Percentiles rank a stretch among this genome's conserved stretches.
Conservation (phyloP, 1,140 invertebrate species). For the Nomia melanderi region DNA sequence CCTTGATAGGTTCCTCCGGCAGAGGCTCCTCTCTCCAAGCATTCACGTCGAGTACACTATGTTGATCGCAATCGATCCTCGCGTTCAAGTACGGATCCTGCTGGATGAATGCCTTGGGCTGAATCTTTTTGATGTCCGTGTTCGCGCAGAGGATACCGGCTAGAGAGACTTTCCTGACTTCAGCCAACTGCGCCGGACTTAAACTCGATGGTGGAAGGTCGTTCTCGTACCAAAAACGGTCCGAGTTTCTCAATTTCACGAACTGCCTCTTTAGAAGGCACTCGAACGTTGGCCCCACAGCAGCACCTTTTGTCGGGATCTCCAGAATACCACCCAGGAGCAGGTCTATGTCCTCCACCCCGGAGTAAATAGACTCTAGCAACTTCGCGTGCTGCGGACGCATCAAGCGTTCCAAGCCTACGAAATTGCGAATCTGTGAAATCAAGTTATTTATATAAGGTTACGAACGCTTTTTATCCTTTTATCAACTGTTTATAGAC, state of each 20-base stretch:
- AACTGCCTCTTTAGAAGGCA: slow-evolving; percentile 92
- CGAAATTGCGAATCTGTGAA: slow-evolving; percentile 81
- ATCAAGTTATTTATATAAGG: background rate
- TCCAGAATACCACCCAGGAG: slow-evolving; percentile 93
- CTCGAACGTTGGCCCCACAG: slow-evolving; percentile 93
- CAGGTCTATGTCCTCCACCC: slow-evolving; percentile 92
- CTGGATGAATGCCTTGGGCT: slow-evolving; percentile 92
- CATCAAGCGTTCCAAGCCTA: slow-evolving; percentile 85
- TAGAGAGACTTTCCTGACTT: slow-evolving; percentile 91
- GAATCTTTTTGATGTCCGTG: slow-evolving; percentile 84
- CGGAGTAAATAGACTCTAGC: slow-evolving; percentile 85
- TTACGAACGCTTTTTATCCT: too few species aligned
- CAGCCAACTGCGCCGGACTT: slow-evolving; percentile 89
- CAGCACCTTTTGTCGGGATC: slow-evolving; percentile 87
- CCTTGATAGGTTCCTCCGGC: slow-evolving; percentile 50
- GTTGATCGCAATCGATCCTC: slow-evolving; percentile 88
- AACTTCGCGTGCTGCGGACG: slow-evolving; percentile 81
- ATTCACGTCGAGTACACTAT: slow-evolving; percentile 84
- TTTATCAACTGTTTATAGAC: too few species aligned
- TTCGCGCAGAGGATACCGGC: slow-evolving; percentile 93
- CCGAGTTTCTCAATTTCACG: slow-evolving; percentile 88
- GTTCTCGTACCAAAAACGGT: slow-evolving; percentile 98
- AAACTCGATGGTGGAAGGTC: slow-evolving; percentile 95
- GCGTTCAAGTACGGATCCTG: slow-evolving; percentile 94
- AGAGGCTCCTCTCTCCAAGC: slow-evolving; percentile 84